phyloP scores from a whole-genome alignment of 2,888 invertebrate genomes.

The Muschampia plurimacula region DNA sequence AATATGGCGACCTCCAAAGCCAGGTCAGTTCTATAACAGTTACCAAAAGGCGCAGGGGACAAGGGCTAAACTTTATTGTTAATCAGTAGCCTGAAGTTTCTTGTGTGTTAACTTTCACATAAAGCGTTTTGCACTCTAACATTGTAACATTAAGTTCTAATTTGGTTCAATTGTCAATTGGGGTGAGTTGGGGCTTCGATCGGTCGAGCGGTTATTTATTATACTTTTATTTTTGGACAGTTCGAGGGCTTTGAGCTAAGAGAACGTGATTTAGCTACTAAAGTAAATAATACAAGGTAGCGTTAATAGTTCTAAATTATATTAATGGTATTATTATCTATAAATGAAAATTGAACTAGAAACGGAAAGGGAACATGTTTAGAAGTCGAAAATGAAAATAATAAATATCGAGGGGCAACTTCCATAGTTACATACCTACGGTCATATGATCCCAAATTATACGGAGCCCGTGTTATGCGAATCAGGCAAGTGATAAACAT shows the following conservation, averaged over 20 bases:
- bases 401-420: too few species aligned
- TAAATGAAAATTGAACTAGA: too few species aligned
- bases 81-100: constrained; percentile 14
- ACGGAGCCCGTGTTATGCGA: too few species aligned
- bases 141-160: background rate
- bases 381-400: too few species aligned
- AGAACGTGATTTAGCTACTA: background rate
- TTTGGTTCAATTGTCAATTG: background rate
- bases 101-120: background rate
- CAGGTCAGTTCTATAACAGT: constrained; percentile 1
- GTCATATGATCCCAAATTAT: too few species aligned
- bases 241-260: background rate
- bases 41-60: constrained; percentile 6
- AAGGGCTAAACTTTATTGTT: constrained; percentile 19
- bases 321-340: too few species aligned
- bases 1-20: background rate
- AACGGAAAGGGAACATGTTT: too few species aligned
- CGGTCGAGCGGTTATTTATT: constrained; percentile 7
- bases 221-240: constrained; percentile 1
- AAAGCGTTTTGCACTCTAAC: background rate
- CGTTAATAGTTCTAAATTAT: background rate
- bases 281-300: background rate
- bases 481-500: too few species aligned
- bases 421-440: too few species aligned
- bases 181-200: background rate